Base-by-base conservation (phyloP, 2,113 vertebrate species). In the Kobus ellipsiprymnus region DNA sequence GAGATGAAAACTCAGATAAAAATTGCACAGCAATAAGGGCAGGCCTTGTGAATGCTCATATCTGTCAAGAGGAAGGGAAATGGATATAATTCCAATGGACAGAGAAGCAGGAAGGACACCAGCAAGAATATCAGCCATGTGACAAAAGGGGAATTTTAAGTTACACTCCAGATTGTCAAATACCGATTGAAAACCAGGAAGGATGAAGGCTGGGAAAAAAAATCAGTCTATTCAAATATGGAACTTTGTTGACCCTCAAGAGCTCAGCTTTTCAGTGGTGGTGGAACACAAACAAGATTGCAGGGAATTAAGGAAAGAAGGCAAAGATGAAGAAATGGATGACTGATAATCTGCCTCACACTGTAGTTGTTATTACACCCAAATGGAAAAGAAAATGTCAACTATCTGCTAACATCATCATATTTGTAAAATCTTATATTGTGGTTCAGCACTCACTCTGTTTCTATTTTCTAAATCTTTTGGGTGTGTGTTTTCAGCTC, bases 111-210 rank as follows among this genome's bases (percentile, higher is more conserved):
- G 1, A 6, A 91, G 33, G 50, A 60, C n/a, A 60, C 7, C 25
- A 67, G 17, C 0, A 3, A 77, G 7, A 29, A 40, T 40, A 30
- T 36, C 4, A 5, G 67, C 3, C 0, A 1, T 12, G 1, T 33
- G 50, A 52, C 7, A 71, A 30, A 91, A 46, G 21, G 7, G 15
- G n/a, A 90, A 2, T 71, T 25, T 62, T 30, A 52, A 71, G 15
- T 30, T n/a, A 8, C 33, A 17, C 44, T 82, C 6, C 13, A 36
- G 10, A 54, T 29, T 29, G 29, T 27, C 59, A 13, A 59, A 60
- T 54, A 30, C 54, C 44, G 7, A 3, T 1, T 15, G 67, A 91
- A 90, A 91, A 27, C 67, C 14, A 85, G 59, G 6, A 19, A 52
- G 10, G 27, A 44, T 36, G 33, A 90, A 92, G 14, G 13, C 40